Conservation (phyloP, 2,113 vertebrate genomes). For the Prunella himalayana region DNA sequence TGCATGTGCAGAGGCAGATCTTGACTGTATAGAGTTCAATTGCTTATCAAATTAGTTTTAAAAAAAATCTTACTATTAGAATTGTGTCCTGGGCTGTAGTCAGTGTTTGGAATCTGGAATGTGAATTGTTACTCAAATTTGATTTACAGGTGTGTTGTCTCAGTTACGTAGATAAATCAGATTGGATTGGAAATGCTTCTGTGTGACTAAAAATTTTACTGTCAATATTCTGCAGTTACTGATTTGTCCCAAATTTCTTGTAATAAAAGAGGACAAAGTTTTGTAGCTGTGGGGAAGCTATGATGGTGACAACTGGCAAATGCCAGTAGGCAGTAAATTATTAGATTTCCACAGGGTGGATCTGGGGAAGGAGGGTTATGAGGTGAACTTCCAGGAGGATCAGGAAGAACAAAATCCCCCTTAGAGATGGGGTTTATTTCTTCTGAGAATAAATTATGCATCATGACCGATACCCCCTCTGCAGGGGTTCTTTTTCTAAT, state of each 20-base stretch:
- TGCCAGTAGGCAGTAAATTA: background rate
- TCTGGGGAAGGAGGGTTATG: background rate
- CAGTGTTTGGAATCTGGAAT: background rate
- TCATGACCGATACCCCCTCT: background rate
- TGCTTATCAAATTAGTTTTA: background rate
- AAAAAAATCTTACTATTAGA: background rate
- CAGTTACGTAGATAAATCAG: no score
- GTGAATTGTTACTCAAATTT: background rate
- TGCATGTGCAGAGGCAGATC: background rate
- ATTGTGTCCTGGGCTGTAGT: background rate
- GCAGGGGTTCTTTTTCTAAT: background rate
- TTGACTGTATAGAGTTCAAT: background rate
- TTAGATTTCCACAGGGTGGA: background rate
- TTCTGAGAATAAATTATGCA: background rate
- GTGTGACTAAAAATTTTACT: background rate
- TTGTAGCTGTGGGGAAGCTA: background rate
- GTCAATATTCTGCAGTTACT: background rate
- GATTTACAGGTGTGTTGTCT: background rate
- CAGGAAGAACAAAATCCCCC: background rate
- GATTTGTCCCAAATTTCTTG: background rate
- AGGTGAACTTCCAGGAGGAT: background rate
- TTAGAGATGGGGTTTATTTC: background rate
- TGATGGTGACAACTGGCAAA: background rate
- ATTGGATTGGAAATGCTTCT: background rate
- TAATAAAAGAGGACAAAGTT: background rate